Percentiles rank a stretch among this genome's conserved stretches.
Evolutionary conservation across 2,888 invertebrate species (phyloP).

Genomic region (Epistrophe grossulariae): DNA sequence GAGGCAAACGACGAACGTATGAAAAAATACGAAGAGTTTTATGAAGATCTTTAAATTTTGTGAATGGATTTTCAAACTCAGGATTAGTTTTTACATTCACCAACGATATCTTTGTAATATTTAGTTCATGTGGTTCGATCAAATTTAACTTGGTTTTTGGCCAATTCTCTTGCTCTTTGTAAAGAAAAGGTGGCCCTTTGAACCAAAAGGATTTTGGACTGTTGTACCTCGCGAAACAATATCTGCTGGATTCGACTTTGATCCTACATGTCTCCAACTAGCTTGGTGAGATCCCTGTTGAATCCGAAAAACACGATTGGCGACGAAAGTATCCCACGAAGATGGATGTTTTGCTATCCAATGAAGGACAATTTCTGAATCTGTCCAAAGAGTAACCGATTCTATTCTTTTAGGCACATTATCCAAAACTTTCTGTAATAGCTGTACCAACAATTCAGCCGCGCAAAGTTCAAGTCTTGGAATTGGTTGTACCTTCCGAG

Average conservation of each 20-base stretch:
- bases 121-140: neutral
- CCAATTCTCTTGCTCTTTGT: neutral
- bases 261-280: neutral
- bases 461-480: slow-evolving; percentile 4
- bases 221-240: neutral
- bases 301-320: too few relatives aligned
- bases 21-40: neutral
- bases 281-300: neutral
- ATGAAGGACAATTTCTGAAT: too few relatives aligned
- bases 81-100: neutral
- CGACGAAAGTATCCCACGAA: too few relatives aligned
- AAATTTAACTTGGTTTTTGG: neutral
- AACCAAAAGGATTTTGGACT: neutral
- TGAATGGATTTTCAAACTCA: too few relatives aligned
- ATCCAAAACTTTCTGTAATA: neutral
- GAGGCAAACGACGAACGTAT: neutral
- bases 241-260: neutral
- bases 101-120: neutral
- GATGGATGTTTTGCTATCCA: too few relatives aligned
- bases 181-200: neutral
- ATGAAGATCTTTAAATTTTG: neutral
- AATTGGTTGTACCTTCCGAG: slow-evolving; percentile 2
- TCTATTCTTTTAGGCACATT: slow-evolving; percentile 1
- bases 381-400: too few relatives aligned
- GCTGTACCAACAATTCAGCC: slow-evolving; percentile 8